These are phyloP conservation scores for Eumerus sabulonum DNA, from an alignment of 2,888 invertebrate genomes.

Conservation along the genomic window DNA sequence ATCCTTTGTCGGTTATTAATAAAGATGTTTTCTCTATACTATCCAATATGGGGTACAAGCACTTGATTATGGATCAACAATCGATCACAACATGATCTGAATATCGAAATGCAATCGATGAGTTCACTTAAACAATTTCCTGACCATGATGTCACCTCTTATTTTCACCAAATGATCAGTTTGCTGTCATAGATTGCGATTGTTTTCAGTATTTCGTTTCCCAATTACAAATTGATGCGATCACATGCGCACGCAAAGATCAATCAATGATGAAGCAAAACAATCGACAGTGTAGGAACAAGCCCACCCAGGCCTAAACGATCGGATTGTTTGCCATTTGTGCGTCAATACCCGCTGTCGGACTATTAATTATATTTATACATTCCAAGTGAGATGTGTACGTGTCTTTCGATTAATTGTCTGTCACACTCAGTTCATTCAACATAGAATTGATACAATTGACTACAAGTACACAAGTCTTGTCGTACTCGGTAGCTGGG, in stretches of 20 bases:
- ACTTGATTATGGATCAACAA: no score
- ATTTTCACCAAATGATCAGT: no score
- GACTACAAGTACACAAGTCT: neutral
- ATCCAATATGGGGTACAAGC: no score
- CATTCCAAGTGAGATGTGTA: no score
- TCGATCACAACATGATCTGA: no score
- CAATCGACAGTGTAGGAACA: neutral
- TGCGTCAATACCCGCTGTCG: constrained; percentile 12
- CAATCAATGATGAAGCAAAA: constrained; percentile 23
- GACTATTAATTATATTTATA: neutral
- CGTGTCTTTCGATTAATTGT: no score
- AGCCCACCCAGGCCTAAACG: constrained; percentile 29
- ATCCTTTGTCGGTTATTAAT: constrained; percentile 49
- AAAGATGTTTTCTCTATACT: constrained; percentile 43
- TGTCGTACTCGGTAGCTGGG: constrained; percentile 4
- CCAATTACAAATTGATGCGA: constrained; percentile 37
- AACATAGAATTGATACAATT: constrained; percentile 10
- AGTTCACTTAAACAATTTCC: no score
- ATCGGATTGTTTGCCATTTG: neutral
- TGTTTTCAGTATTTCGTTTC: constrained; percentile 11
- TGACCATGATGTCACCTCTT: no score
- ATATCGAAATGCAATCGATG: no score
- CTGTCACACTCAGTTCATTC: no score
- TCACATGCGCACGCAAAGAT: constrained; percentile 23
- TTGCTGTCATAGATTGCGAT: constrained; percentile 7